Conservation (phyloP, 2,888 invertebrate species). For the Cephus sareptanus region DNA sequence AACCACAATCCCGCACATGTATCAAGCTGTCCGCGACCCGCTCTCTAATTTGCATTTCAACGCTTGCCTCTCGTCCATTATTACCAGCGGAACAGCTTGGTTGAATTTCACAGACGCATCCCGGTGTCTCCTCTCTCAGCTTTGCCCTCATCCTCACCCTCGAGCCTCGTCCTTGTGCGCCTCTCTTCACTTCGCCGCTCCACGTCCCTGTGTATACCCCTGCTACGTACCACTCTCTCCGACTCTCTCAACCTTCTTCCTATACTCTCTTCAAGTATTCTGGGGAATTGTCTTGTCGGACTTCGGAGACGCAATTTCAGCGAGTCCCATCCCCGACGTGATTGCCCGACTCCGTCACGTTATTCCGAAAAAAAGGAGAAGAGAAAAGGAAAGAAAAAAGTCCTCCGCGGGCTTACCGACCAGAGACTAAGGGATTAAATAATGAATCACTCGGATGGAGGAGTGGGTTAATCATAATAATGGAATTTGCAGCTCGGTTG, state of each 20-base stretch:
- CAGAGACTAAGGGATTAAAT: slow-evolving; percentile 10
- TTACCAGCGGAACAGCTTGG: slow-evolving; percentile 63
- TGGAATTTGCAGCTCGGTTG: neutral
- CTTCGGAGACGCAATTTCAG: slow-evolving; percentile 38
- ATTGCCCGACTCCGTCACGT: slow-evolving; percentile 28
- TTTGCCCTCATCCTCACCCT: neutral
- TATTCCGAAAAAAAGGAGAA: slow-evolving; percentile 9
- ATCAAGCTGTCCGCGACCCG: slow-evolving; percentile 63
- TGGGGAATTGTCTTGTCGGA: slow-evolving; percentile 39
- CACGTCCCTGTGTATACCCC: neutral
- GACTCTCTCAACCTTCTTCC: slow-evolving; percentile 14
- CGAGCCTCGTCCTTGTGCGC: neutral
- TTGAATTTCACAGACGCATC: slow-evolving; percentile 55
- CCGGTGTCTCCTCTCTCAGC: slow-evolving; percentile 15
- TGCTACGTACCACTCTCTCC: neutral
- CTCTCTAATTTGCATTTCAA: slow-evolving; percentile 64
- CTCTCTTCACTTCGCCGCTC: slow-evolving; percentile 11
- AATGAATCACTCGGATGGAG: slow-evolving; percentile 1
- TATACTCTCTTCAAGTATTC: slow-evolving; percentile 28
- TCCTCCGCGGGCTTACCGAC: neutral
- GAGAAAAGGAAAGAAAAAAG: neutral
- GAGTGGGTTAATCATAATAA: neutral
- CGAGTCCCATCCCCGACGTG: slow-evolving; percentile 24
- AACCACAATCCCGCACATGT: slow-evolving; percentile 63
- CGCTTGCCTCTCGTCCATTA: slow-evolving; percentile 63